These are phyloP conservation scores for Choreutis nemorana DNA, from an alignment of 2,888 invertebrate genomes.

Conservation along the genomic window DNA sequence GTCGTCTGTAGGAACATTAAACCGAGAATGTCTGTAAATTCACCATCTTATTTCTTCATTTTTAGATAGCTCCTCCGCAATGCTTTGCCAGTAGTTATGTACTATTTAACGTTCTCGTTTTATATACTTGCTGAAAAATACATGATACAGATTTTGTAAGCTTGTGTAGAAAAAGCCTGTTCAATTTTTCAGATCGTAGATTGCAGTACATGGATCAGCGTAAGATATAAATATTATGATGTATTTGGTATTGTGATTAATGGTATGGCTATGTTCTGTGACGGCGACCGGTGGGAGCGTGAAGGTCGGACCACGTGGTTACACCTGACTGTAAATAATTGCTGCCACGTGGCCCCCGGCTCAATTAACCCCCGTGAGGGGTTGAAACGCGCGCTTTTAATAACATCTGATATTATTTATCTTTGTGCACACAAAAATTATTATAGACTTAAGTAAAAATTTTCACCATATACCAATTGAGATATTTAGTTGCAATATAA, in stretches of 20 bases:
- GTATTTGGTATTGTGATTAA: constrained; percentile 3
- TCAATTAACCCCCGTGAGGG: constrained; percentile 46
- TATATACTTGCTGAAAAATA: too few species aligned
- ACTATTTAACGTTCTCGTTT: constrained; percentile 2
- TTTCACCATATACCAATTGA: too few species aligned
- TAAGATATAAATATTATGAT: constrained; percentile 7
- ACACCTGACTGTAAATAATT: constrained; percentile 59
- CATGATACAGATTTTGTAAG: too few species aligned
- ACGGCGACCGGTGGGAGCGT: constrained; percentile 7
- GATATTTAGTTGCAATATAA: too few species aligned
- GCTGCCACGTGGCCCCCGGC: constrained; percentile 48
- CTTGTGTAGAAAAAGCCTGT: too few species aligned
- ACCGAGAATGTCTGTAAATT: constrained; percentile 57
- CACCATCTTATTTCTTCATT: constrained; percentile 59
- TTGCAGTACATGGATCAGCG: too few species aligned
- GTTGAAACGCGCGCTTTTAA: constrained; percentile 34
- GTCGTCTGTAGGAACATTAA: constrained; percentile 39
- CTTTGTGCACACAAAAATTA: too few species aligned
- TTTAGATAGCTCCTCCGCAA: constrained; percentile 56
- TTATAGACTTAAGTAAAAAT: too few species aligned
- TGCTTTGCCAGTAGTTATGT: constrained; percentile 39
- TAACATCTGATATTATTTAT: too few species aligned
- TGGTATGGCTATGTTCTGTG: constrained; percentile 4
- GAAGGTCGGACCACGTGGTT: constrained; percentile 39
- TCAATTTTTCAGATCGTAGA: too few species aligned